Evolutionary conservation across 2,113 vertebrate species (phyloP).

Genomic region (Lophochroa leadbeateri): DNA sequence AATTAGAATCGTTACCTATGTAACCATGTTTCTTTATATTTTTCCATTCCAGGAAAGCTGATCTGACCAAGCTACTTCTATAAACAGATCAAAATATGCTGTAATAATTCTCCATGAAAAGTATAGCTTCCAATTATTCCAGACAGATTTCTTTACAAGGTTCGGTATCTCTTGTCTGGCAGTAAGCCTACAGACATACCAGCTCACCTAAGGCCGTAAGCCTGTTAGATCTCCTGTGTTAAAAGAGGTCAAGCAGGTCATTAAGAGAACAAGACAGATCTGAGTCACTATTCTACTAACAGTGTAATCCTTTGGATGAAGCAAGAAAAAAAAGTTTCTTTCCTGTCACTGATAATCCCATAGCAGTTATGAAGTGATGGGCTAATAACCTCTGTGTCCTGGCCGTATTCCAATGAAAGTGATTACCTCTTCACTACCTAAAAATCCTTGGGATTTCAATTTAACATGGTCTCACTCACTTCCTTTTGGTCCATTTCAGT

Average conservation of each 20-base stretch:
- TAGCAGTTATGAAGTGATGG: not conserved
- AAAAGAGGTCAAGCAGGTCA: not conserved
- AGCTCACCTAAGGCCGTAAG: not conserved
- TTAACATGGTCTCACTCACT: not conserved
- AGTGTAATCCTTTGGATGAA: not conserved
- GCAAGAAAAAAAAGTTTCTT: not conserved
- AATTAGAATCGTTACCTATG: not conserved
- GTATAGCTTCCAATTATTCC: not conserved
- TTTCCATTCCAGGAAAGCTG: not conserved
- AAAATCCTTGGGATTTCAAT: not conserved
- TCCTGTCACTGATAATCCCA: not conserved
- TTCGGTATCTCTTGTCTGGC: not conserved
- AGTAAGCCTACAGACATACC: not conserved
- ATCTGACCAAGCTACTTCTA: not conserved
- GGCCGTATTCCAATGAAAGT: not conserved
- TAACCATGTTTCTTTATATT: not conserved
- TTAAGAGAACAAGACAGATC: not conserved
- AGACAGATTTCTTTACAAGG: not conserved
- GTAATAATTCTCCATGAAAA: not conserved
- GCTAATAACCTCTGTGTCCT: not conserved
- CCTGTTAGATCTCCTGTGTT: not conserved
- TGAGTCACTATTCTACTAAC: conserved; percentile 3
- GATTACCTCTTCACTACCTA: not conserved
- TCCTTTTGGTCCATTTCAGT: not conserved
- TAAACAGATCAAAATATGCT: rapidly evolving